These are phyloP conservation scores for Pediacus dermestoides DNA, from an alignment of 2,888 invertebrate species.

Conservation along the genomic window DNA sequence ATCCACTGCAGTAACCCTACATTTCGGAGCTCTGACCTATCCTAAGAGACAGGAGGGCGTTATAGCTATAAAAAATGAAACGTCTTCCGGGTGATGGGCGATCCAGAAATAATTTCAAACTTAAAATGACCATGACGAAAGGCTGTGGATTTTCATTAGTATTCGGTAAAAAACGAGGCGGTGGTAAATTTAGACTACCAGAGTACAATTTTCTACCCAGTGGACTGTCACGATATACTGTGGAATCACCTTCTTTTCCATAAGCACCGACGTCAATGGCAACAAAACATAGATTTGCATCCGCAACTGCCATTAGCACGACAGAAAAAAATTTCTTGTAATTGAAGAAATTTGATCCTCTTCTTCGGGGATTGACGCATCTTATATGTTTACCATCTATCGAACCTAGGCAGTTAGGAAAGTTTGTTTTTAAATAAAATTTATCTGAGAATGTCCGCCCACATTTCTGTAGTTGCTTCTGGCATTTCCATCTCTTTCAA, in stretches of 20 bases:
- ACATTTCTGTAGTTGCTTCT: constrained; percentile 18
- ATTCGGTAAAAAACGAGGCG: constrained; percentile 15
- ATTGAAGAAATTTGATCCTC: constrained; percentile 22
- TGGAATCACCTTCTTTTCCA: constrained; percentile 18
- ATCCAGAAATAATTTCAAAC: too few relatives aligned
- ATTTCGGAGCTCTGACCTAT: too few relatives aligned
- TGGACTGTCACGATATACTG: constrained; percentile 16
- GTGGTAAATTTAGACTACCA: constrained; percentile 18
- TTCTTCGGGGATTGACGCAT: constrained; percentile 12
- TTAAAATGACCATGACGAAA: constrained; percentile 19
- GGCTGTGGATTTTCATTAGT: constrained; percentile 12
- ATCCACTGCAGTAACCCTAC: too few relatives aligned
- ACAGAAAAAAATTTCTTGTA: too few relatives aligned
- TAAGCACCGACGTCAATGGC: constrained; percentile 23
- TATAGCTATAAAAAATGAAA: too few relatives aligned
- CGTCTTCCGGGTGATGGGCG: too few relatives aligned
- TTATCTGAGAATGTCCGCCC: constrained; percentile 17
- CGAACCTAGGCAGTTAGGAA: constrained; percentile 27
- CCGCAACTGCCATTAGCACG: constrained; percentile 25
- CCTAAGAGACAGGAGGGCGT: too few relatives aligned
- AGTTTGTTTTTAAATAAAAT: constrained; percentile 23
- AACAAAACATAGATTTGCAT: constrained; percentile 25
- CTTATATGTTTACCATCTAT: constrained; percentile 25
- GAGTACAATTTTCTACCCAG: constrained; percentile 20
- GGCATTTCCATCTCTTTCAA: constrained; percentile 20